Percentiles rank a stretch among this genome's conserved stretches.
Evolutionary conservation across 2,113 vertebrate genomes (phyloP).

Genomic region (Epinephelus moara): DNA sequence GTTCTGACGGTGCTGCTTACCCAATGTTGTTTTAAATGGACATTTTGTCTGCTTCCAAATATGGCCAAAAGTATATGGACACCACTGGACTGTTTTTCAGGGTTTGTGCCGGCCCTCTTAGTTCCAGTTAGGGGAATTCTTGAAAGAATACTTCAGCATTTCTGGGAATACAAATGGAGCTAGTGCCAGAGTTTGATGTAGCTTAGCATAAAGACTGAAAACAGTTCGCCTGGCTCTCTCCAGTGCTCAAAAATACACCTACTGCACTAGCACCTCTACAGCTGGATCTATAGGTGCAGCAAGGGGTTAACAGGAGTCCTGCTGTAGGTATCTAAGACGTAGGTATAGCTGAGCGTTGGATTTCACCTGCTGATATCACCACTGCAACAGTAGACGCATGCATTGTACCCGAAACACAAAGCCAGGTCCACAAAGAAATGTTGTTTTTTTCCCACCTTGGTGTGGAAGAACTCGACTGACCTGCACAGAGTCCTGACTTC

Average conservation of each 20-base stretch:
- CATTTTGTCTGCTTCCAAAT: conserved; percentile 4
- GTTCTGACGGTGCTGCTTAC: conserved; percentile 2
- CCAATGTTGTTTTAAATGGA: not conserved
- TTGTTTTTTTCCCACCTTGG: not conserved
- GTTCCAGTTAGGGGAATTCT: not conserved
- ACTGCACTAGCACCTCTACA: not conserved
- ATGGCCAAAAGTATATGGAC: conserved; percentile 4
- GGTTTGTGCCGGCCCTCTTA: not conserved
- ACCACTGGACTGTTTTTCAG: not conserved
- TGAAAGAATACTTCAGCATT: not conserved
- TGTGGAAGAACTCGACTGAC: not conserved
- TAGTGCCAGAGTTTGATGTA: not conserved
- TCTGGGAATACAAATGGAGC: not conserved
- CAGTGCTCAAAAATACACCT: not conserved
- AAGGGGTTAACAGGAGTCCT: not conserved
- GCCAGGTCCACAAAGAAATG: no score
- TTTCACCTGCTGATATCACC: not conserved
- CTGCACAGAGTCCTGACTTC: not conserved
- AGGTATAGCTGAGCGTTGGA: not conserved
- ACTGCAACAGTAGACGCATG: not conserved
- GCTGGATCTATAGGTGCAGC: not conserved
- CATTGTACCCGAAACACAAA: not conserved
- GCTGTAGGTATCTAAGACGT: not conserved
- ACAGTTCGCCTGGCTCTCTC: not conserved
- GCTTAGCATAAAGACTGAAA: not conserved